phyloP scores from a whole-genome alignment of 2,888 invertebrate species.

The Drosophila borborema region DNA sequence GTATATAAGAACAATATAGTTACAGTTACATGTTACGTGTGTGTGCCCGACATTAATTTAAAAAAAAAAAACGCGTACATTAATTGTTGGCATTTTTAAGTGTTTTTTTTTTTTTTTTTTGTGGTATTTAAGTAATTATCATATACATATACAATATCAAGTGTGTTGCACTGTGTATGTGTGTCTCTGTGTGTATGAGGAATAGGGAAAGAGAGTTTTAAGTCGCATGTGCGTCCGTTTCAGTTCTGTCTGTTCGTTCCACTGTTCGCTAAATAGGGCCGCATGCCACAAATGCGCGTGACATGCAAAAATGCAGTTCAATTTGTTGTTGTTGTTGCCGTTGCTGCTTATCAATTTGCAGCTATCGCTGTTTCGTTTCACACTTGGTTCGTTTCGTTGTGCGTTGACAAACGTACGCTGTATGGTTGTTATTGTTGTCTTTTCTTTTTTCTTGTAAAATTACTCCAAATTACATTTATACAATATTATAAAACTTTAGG shows the following conservation, averaged over 20 bases:
- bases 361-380: conserved; percentile 12
- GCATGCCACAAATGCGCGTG: conserved; percentile 32
- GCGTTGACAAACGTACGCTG: conserved; percentile 44
- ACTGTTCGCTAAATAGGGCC: conserved; percentile 37
- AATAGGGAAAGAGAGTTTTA: conserved; percentile 14
- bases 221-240: conserved; percentile 50
- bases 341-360: conserved; percentile 10
- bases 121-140: conserved; percentile 25
- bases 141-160: conserved; percentile 36
- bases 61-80: conserved; percentile 36
- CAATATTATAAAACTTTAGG: conserved; percentile 72
- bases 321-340: conserved; percentile 11
- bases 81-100: conserved; percentile 30
- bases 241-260: conserved; percentile 26
- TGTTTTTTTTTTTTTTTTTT: conserved; percentile 13
- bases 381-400: conserved; percentile 38
- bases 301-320: conserved; percentile 37
- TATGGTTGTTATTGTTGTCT: conserved; percentile 5
- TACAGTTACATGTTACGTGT: conserved; percentile 32
- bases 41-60: conserved; percentile 10
- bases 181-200: conserved; percentile 13
- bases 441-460: conserved; percentile 61
- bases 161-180: conserved; percentile 13
- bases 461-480: conserved; percentile 58
- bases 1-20: conserved; percentile 34